Evolutionary conservation across 2,797 vertebrate genomes (phyloP), one percentile per base, ranked within the genome.

Genomic region (Diglossa cyanea): DNA sequence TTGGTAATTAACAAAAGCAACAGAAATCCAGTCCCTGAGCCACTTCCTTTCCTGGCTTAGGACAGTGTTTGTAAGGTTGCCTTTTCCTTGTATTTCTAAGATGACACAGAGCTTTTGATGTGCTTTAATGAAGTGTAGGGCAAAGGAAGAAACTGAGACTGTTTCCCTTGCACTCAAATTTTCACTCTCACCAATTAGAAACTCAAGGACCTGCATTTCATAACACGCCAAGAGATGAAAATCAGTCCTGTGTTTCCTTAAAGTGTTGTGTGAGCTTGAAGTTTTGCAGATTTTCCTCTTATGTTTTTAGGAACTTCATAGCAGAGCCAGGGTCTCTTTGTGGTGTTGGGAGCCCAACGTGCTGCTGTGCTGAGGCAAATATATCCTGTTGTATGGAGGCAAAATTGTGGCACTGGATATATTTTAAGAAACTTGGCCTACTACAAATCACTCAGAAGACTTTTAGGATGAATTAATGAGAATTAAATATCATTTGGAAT

Each of bases 61-160:
- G 62, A n/a, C 71, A 26, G 17, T 79, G 67, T 90, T 75, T 90
- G 44, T 84, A 65, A 71, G 37, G 60, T 39, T 94, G 70, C 23
- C 11, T 85, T 92, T 93, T 79, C 60, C 44, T 86, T 73, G 63
- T 78, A 5, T 92, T 77, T 86, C 20, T 81, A 62, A 71, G 77
- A 42, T 67, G 71, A 75, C 39, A 13, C 2, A 0, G 54, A 75
- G 70, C 86, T 92, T 94, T 94, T 81, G 74, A 94, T 92, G 83
- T 88, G 62, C 55, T 84, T 47, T 84, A 66, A 92, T 92, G 67
- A 90, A 73, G 60, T 74, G 63, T 31, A 91, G 70, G 72, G 47
- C 73, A 80, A 51, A 83, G 66, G 76, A 61, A 86, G 57, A 71
- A 80, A 50, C 25, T 9, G 45, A 83, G 54, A 71, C 87, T 91